phyloP scores from a whole-genome alignment of 2,113 vertebrate species.

The Gallinago media region DNA sequence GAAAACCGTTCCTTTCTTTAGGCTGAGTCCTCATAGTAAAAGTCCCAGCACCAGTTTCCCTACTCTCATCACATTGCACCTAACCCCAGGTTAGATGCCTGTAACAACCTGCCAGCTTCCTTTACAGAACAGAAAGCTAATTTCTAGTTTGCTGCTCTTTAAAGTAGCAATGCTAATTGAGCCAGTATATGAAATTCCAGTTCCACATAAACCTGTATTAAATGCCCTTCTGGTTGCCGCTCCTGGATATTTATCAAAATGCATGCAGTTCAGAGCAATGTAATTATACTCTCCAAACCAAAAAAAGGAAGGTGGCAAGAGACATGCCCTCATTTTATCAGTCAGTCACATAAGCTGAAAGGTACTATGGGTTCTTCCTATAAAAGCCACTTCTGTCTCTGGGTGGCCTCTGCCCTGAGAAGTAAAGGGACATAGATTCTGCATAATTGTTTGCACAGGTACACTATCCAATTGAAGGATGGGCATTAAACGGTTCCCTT shows the following conservation, averaged over 20 bases:
- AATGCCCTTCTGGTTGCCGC: neutral
- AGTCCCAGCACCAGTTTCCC: neutral
- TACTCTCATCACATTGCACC: neutral
- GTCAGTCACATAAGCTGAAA: fast-evolving
- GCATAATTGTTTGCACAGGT: neutral
- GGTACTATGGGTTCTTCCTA: neutral
- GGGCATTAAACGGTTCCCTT: neutral
- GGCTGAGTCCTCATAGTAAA: neutral
- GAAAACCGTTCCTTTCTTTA: neutral
- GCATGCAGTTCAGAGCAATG: neutral
- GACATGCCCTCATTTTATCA: neutral
- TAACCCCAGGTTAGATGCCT: neutral
- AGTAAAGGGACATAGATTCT: neutral
- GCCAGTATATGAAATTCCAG: neutral
- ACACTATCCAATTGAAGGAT: neutral
- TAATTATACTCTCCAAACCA: neutral
- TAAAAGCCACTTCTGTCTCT: neutral
- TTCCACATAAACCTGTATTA: neutral
- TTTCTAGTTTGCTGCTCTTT: neutral
- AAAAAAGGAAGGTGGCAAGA: neutral
- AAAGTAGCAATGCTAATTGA: neutral
- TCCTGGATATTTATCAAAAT: neutral
- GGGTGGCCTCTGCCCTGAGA: neutral
- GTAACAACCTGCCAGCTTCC: neutral
- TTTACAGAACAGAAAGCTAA: neutral